Base-by-base conservation (phyloP, 2,113 vertebrate genomes). In the Himantopus leucocephalus region DNA sequence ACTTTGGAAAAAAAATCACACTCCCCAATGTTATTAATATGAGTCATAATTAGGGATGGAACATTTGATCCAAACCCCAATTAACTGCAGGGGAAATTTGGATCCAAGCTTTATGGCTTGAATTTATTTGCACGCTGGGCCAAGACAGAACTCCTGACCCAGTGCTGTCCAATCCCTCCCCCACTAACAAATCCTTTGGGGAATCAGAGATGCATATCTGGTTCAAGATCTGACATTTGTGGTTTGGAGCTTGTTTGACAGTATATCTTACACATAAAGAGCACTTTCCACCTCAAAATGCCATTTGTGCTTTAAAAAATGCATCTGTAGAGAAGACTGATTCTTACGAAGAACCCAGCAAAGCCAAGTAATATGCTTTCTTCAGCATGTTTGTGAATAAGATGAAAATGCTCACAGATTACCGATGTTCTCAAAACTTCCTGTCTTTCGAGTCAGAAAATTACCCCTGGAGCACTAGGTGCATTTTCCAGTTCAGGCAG, bases 1-100 rank as follows among this genome's bases (percentile, higher is more conserved):
- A 68, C 35, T 92, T 73, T 73, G 95, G 96, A 94, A 94, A 94
- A 95, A 92, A 96, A 90, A 85, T 96, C 83, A 79, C 70, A 73
- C 89, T 94, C 84, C 77, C 13, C n/a, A 55, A 30, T 95, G 86
- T 95, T 95, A 94, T 92, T 96, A 95, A 95, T 92, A 95, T 96
- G 92, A 97, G 89, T 97, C 97, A 97, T 94, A 96, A 97, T 95
- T 97, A 95, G 86, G 87, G 87, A 96, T 77, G 89, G 92, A 96
- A 97, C 62, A 85, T 97, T 95, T 93, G 88, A 92, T 97, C 94
- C 96, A 96, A 97, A 82, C 32, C 56, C 80, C 91, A 96, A 97
- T 96, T 96, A 97, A 96, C 80, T 97, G 91, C 48, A 93, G 91
- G 80, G 91, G 82, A 96, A 96, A 96, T 97, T 85, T 97, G 93